These are phyloP conservation scores for Sapajus apella DNA, from an alignment of 2,113 vertebrate genomes.

Conservation along the genomic window DNA sequence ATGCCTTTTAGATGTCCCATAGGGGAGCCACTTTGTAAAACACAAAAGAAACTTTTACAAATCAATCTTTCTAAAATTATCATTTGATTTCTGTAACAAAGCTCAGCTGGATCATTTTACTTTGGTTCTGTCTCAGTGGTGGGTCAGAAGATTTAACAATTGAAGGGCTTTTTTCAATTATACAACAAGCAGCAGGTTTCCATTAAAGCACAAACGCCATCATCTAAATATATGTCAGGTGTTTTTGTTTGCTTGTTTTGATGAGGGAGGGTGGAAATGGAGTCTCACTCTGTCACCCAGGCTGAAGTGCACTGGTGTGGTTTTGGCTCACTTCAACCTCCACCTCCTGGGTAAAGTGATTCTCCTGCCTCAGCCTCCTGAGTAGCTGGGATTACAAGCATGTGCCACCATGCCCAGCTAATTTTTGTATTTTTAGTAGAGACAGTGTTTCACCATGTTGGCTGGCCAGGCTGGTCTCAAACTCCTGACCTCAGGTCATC, in stretches of 20 bases:
- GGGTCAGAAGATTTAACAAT: not conserved
- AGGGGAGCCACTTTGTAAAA: not conserved
- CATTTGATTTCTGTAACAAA: conserved; percentile 48
- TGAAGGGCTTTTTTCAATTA: conserved; percentile 27
- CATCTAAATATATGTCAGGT: conserved; percentile 4
- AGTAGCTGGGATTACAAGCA: too few relatives aligned
- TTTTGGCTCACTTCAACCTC: too few relatives aligned
- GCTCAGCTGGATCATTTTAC: not conserved
- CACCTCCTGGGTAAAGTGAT: too few relatives aligned
- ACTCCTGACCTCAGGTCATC: too few relatives aligned
- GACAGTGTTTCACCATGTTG: too few relatives aligned
- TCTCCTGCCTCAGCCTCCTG: too few relatives aligned
- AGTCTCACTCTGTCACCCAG: too few relatives aligned
- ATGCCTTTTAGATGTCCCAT: not conserved
- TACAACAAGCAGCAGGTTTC: conserved; percentile 47
- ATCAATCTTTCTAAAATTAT: not conserved
- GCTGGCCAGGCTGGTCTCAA: too few relatives aligned
- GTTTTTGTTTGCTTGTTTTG: not conserved
- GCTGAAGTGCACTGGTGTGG: too few relatives aligned
- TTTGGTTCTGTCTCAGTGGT: conserved; percentile 14
- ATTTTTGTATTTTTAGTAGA: too few relatives aligned
- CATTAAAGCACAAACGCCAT: not conserved
- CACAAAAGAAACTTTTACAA: not conserved
- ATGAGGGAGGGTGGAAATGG: too few relatives aligned
- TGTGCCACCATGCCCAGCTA: too few relatives aligned